phyloP scores from a whole-genome alignment of 2,888 invertebrate genomes.

The Fabriciana adippe region DNA sequence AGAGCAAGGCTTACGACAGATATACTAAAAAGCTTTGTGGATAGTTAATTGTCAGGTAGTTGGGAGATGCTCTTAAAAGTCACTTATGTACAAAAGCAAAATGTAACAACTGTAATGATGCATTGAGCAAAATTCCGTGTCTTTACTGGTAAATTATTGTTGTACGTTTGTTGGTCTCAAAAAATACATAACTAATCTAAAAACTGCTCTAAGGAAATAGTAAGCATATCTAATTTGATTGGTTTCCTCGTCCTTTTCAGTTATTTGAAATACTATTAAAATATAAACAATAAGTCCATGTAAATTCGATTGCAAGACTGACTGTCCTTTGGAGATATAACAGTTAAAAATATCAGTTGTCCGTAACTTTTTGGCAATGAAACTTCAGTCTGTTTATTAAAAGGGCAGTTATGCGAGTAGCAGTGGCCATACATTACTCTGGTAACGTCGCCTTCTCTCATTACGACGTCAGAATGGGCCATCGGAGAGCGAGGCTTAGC shows the following conservation, averaged over 20 bases:
- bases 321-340: background rate
- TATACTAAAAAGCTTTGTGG: constrained; percentile 14
- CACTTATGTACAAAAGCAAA: constrained; percentile 7
- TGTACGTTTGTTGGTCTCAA: too few species aligned
- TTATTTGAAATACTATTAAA: too few species aligned
- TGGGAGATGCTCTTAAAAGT: background rate
- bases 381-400: constrained; percentile 3
- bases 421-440: constrained; percentile 11
- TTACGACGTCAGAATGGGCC: constrained; percentile 6
- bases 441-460: constrained; percentile 10
- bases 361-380: constrained; percentile 9
- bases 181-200: too few species aligned
- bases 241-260: too few species aligned
- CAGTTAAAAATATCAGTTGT: background rate
- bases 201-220: too few species aligned
- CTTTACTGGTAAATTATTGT: too few species aligned
- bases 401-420: constrained; percentile 9
- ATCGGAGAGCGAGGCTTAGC: constrained; percentile 6
- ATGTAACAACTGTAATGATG: background rate
- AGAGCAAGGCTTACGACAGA: constrained; percentile 4
- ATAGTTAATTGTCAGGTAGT: constrained; percentile 2
- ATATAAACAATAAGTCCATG: too few species aligned
- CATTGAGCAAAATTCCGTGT: too few species aligned
- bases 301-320: background rate
- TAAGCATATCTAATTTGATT: too few species aligned